Conservation (phyloP, 2,888 invertebrate genomes). For the Encarsia formosa region DNA sequence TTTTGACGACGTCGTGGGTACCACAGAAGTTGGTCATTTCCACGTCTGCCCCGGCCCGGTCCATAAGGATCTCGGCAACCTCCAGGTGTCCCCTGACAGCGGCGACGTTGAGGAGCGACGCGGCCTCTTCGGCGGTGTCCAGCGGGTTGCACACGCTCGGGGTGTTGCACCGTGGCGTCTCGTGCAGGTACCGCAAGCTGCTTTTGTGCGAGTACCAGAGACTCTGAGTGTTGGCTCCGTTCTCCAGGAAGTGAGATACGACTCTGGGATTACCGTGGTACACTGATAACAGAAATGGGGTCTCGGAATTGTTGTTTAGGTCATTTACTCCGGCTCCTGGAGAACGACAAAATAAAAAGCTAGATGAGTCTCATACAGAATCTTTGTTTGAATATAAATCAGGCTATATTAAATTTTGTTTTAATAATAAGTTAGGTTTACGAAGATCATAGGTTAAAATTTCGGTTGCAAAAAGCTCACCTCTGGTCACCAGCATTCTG, state of each 20-base stretch:
- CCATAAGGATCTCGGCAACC: constrained; percentile 3
- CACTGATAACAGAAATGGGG: constrained; percentile 4
- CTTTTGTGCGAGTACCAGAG: constrained; percentile 1
- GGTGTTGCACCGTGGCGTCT: constrained; percentile 4
- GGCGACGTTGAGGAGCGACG: constrained; percentile 4
- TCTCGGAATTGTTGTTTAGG: constrained; percentile 8
- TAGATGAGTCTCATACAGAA: too few relatives aligned
- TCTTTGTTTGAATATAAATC: too few relatives aligned
- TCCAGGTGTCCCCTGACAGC: constrained; percentile 11
- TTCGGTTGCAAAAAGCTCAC: not conserved
- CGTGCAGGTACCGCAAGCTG: constrained; percentile 2
- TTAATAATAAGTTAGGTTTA: not conserved
- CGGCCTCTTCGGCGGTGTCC: constrained; percentile 3
- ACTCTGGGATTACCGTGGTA: not conserved
- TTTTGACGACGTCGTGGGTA: not conserved
- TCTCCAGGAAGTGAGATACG: not conserved
- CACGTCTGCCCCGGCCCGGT: not conserved
- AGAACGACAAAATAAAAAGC: too few relatives aligned
- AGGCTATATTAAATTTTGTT: not conserved
- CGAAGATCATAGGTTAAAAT: not conserved
- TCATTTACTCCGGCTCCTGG: constrained; percentile 10
- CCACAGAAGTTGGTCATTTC: constrained; percentile 7
- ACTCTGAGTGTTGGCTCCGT: not conserved
- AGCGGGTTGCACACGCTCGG: not conserved
- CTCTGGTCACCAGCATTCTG: not conserved